phyloP scores from a whole-genome alignment of 2,797 vertebrate genomes.

The Diceros bicornis region DNA sequence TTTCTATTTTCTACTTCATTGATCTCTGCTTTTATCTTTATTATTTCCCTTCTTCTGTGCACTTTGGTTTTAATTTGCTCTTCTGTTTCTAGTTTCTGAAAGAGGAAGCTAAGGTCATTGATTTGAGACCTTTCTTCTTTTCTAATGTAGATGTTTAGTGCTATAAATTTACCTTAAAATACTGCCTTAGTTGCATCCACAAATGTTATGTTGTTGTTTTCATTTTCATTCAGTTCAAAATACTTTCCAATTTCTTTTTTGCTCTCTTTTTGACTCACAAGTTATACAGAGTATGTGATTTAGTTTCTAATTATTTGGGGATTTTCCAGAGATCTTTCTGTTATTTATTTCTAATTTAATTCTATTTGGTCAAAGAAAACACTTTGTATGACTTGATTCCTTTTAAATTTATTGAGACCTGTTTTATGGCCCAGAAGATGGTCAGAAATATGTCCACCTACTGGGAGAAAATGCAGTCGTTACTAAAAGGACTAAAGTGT shows the following conservation, averaged over 20 bases:
- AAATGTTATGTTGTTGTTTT: constrained; percentile 33
- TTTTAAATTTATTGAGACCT: constrained; percentile 52
- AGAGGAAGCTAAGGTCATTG: not conserved
- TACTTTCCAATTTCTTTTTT: constrained; percentile 34
- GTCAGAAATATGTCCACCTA: constrained; percentile 4
- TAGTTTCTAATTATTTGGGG: constrained; percentile 25
- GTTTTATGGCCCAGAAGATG: constrained; percentile 18
- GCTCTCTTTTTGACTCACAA: not conserved
- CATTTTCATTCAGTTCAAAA: constrained; percentile 40
- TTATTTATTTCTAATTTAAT: constrained; percentile 48
- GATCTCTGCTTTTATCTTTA: not conserved
- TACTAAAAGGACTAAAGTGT: constrained; percentile 29
- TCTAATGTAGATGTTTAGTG: not conserved
- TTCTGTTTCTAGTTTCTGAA: not conserved
- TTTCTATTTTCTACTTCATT: constrained; percentile 29
- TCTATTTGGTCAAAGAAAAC: constrained; percentile 46
- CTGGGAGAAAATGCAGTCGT: constrained; percentile 39
- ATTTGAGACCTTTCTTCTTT: not conserved
- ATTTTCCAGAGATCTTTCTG: constrained; percentile 29
- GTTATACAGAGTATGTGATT: not conserved
- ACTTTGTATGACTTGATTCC: constrained; percentile 12
- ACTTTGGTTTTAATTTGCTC: not conserved
- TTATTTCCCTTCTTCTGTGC: not conserved
- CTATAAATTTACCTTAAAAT: constrained; percentile 3
- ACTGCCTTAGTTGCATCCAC: not conserved